Evolutionary conservation across 1,140 invertebrate genomes (phyloP).

Genomic region (Prorops nasuta): DNA sequence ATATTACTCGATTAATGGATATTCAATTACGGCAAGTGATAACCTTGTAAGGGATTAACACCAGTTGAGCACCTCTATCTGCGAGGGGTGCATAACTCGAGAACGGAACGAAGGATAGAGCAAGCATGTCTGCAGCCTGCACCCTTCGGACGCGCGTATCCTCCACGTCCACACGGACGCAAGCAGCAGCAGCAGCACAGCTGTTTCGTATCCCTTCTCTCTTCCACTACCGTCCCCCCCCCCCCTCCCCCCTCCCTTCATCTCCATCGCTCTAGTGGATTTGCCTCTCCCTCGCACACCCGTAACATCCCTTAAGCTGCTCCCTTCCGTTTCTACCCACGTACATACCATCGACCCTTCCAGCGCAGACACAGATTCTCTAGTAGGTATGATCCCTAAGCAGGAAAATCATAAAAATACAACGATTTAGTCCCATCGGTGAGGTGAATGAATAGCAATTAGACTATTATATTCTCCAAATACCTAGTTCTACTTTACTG

Average conservation of each 20-base stretch:
- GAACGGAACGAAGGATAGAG: too few relatives aligned
- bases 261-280: too few relatives aligned
- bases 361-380: conserved; percentile 11
- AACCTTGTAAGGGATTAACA: neutral
- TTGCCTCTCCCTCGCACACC: conserved; percentile 24
- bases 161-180: conserved; percentile 26
- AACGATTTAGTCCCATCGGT: too few relatives aligned
- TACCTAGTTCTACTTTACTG: too few relatives aligned
- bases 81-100: conserved; percentile 33
- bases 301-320: conserved; percentile 30
- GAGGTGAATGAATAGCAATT: too few relatives aligned
- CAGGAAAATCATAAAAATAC: conserved; percentile 7
- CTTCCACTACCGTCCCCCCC: neutral
- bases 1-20: too few relatives aligned
- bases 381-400: conserved; percentile 1
- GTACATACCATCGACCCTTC: conserved; percentile 23
- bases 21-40: too few relatives aligned
- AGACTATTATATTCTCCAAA: too few relatives aligned
- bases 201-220: conserved; percentile 40
- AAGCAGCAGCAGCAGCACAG: conserved; percentile 33
- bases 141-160: conserved; percentile 13
- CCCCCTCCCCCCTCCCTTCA: conserved; percentile 5
- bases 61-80: conserved; percentile 32
- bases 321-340: conserved; percentile 24
- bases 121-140: conserved; percentile 19